Percentiles rank a stretch among this genome's conserved stretches.
phyloP scores from a whole-genome alignment of 2,888 invertebrate genomes.

The Spialia ferax region DNA sequence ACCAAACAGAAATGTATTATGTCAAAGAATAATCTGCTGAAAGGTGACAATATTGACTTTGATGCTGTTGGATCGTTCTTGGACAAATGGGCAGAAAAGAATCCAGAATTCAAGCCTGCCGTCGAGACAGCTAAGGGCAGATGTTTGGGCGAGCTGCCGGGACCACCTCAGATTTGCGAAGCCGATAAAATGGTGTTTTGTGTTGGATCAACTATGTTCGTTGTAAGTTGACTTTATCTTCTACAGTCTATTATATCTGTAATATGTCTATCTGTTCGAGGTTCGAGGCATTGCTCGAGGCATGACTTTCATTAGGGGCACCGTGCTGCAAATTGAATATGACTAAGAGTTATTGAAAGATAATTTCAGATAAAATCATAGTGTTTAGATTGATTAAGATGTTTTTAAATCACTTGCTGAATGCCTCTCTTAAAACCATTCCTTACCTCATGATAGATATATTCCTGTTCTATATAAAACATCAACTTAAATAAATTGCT shows the following conservation, averaged over 20 bases:
- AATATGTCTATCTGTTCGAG: too few species aligned
- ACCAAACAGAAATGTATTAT: slow-evolving; percentile 64
- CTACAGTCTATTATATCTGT: neutral
- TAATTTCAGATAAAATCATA: too few species aligned
- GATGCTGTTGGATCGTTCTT: slow-evolving; percentile 55
- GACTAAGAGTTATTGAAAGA: too few species aligned
- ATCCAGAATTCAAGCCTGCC: slow-evolving; percentile 57
- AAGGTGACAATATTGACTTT: slow-evolving; percentile 58
- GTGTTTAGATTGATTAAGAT: too few species aligned
- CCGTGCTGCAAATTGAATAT: too few species aligned
- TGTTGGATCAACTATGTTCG: slow-evolving; percentile 55
- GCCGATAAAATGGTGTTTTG: slow-evolving; percentile 65
- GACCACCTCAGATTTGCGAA: slow-evolving; percentile 62
- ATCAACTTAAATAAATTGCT: too few species aligned
- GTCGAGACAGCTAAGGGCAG: slow-evolving; percentile 54
- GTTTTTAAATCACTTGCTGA: too few species aligned
- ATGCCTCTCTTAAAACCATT: too few species aligned
- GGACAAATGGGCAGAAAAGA: slow-evolving; percentile 55
- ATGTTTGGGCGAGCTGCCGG: slow-evolving; percentile 58
- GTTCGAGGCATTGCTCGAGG: too few species aligned
- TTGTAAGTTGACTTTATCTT: slow-evolving; percentile 50
- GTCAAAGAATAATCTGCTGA: slow-evolving; percentile 58
- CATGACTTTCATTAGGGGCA: too few species aligned
- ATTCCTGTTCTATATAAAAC: too few species aligned
- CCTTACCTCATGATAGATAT: too few species aligned